Base-by-base conservation (phyloP, 2,888 invertebrate genomes). In the Andrena bicolor region DNA sequence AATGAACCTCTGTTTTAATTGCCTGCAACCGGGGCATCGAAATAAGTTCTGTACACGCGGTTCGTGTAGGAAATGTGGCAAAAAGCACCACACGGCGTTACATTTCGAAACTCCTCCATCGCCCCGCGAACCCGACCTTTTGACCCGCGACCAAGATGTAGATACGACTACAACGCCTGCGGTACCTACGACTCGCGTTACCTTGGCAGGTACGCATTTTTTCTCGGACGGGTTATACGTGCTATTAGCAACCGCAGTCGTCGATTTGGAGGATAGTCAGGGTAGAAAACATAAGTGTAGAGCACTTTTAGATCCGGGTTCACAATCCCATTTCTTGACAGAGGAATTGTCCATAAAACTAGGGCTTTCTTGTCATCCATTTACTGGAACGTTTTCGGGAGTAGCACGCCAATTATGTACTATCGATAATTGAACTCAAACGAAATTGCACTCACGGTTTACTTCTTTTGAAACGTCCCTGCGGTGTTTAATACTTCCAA, bases 261-360 rank as follows among this genome's bases (percentile, higher is more conserved):
- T 63, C 5, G 20, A 63, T 20, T n/a, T 63, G n/a, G 32, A 63
- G 10, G 23, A 63, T 20, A 20, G 20, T 32, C 10, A 41, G n/a
- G 63, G 63, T n/a, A 63, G 32, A 5, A 63, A 63, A 41, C 63
- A 63, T 1, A 32, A 41, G 16, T 41, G 63, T 10, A 32, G 63
- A 8, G 63, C 20, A 32, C 63, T 63, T 0, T n/a, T 51, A n/a
- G 49, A 51, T 51, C 49, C 49, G 7, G 49, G 49, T 51, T 51
- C 49, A 7, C n/a, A 51, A n/a, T n/a, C 49, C 5, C 16, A 49
- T 51, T 51, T 51, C n/a, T 51, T 51, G 49, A 51, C n/a, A 51
- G 49, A 51, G n/a, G n/a, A 51, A 51, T 16, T 51, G 0, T 5
- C 13, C 7, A 51, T 1, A 0, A 51, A n/a, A 51, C 7, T 51